phyloP scores from a whole-genome alignment of 2,888 invertebrate genomes.

The Embidobia sp. region DNA sequence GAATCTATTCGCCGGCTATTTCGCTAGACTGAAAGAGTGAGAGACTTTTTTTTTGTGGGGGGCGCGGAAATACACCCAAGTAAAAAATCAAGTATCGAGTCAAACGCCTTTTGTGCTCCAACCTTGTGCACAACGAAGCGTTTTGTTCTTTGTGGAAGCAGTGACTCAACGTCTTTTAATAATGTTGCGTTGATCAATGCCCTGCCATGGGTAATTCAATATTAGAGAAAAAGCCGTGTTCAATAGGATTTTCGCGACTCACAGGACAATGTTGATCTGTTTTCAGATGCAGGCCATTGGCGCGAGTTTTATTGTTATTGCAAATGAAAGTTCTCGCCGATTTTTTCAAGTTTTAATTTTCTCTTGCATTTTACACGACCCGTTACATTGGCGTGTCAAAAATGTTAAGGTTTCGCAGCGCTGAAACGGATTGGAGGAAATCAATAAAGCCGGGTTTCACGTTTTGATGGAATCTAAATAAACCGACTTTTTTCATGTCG shows the following conservation, averaged over 20 bases:
- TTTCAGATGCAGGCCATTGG: too few species aligned
- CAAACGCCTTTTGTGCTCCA: slow-evolving; percentile 38
- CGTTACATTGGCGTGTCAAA: slow-evolving; percentile 22
- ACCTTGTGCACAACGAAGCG: slow-evolving; percentile 39
- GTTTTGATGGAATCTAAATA: slow-evolving; percentile 13
- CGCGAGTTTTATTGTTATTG: background rate
- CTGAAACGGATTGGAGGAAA: slow-evolving; percentile 17
- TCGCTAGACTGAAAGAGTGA: slow-evolving; percentile 13
- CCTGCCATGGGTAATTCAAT: slow-evolving; percentile 57
- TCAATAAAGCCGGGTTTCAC: slow-evolving; percentile 21
- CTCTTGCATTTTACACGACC: slow-evolving; percentile 5
- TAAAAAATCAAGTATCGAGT: slow-evolving; percentile 48
- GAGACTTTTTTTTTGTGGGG: slow-evolving; percentile 45
- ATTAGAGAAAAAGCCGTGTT: slow-evolving; percentile 24
- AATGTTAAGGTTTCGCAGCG: slow-evolving; percentile 28
- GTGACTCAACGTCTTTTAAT: slow-evolving; percentile 59
- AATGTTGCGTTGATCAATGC: slow-evolving; percentile 62
- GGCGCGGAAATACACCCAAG: too few species aligned
- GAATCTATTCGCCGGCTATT: slow-evolving; percentile 33
- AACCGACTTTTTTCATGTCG: too few species aligned
- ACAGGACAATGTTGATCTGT: too few species aligned
- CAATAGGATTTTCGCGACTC: too few species aligned
- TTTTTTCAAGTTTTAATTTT: slow-evolving; percentile 10
- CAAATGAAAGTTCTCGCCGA: background rate
- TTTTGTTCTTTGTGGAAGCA: slow-evolving; percentile 60